These are phyloP conservation scores for Zeugodacus cucurbitae DNA, from an alignment of 1,140 invertebrate genomes.

Conservation along the genomic window DNA sequence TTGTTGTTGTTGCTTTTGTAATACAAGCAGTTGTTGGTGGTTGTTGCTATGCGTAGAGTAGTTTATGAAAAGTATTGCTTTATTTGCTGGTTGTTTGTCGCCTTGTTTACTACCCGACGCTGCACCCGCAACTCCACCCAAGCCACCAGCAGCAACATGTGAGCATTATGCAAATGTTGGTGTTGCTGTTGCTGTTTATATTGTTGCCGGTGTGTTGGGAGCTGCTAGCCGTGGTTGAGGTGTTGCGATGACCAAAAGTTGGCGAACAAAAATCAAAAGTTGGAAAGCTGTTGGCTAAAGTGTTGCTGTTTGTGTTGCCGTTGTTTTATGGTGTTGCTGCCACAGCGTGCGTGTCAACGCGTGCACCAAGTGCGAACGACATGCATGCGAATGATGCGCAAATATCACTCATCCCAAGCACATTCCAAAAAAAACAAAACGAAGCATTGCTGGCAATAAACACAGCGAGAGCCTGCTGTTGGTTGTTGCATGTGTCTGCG, in stretches of 20 bases:
- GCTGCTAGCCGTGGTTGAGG: neutral
- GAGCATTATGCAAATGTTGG: slow-evolving; percentile 35
- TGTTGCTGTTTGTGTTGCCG: slow-evolving; percentile 17
- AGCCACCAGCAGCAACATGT: neutral
- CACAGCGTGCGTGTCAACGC: slow-evolving; percentile 31
- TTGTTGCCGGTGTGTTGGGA: neutral
- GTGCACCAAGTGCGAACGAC: slow-evolving; percentile 9
- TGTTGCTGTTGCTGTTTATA: neutral
- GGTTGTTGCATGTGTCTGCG: neutral
- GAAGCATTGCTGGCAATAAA: neutral
- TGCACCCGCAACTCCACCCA: neutral
- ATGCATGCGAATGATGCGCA: slow-evolving; percentile 38
- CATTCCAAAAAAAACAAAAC: neutral
- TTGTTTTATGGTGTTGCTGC: slow-evolving; percentile 20
- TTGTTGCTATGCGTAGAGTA: neutral
- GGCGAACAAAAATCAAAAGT: slow-evolving; percentile 1
- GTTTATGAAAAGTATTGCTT: slow-evolving; percentile 30
- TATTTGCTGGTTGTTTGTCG: neutral
- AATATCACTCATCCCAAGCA: slow-evolving; percentile 17
- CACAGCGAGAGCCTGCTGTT: neutral
- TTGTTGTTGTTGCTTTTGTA: neutral
- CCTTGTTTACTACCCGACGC: neutral
- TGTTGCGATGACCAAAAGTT: neutral
- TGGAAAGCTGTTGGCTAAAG: neutral
- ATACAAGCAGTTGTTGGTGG: neutral